phyloP scores from a whole-genome alignment of 2,888 invertebrate species.

The Rhimphoctona megacephalus region DNA sequence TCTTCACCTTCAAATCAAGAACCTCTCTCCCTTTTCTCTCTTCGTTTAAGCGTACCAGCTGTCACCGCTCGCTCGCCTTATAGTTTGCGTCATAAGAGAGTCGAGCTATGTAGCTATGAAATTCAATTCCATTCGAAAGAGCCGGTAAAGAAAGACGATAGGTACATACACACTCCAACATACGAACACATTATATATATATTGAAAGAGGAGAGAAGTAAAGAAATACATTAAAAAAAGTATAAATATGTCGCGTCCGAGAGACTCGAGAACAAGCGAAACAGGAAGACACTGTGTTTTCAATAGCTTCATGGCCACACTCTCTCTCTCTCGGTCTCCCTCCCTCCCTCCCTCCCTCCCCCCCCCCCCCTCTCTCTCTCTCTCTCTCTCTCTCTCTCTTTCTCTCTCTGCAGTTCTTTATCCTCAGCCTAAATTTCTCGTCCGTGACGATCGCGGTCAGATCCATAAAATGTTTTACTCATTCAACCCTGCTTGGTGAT shows the following conservation, averaged over 20 bases:
- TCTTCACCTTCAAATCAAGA: constrained; percentile 26
- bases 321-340: too few species aligned
- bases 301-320: constrained; percentile 14
- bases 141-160: constrained; percentile 16
- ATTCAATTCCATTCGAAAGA: constrained; percentile 46
- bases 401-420: too few species aligned
- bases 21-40: not conserved
- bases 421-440: not conserved
- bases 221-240: constrained; percentile 18
- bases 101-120: constrained; percentile 53
- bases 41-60: constrained; percentile 49
- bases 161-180: not conserved
- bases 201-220: not conserved
- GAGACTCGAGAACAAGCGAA: constrained; percentile 44
- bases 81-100: constrained; percentile 46
- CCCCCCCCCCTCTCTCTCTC: too few species aligned
- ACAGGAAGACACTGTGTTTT: constrained; percentile 6
- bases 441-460: not conserved
- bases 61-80: constrained; percentile 41
- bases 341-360: not conserved
- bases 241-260: constrained; percentile 24
- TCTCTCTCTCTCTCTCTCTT: not conserved
- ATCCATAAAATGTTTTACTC: not conserved
- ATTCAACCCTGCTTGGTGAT: not conserved
- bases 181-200: not conserved